Percentiles rank a stretch among this genome's conserved stretches.
phyloP scores from a whole-genome alignment of 2,113 vertebrate species.

The Proteles cristata region DNA sequence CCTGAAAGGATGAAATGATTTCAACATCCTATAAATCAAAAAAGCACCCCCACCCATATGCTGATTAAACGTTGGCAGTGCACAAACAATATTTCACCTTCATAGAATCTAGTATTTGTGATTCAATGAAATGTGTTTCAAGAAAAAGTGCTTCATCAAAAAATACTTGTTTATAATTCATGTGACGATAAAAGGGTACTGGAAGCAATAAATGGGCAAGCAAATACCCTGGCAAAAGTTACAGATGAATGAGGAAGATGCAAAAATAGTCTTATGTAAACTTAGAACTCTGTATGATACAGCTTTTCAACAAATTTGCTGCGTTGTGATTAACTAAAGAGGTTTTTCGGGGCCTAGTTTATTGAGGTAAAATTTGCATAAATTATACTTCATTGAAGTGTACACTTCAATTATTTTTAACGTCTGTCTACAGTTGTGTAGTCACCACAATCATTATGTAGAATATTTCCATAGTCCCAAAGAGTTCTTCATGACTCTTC shows the following conservation, averaged over 20 bases:
- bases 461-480: background rate
- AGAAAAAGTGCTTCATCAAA: background rate
- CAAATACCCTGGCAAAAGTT: background rate
- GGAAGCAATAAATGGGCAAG: background rate
- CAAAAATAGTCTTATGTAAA: background rate
- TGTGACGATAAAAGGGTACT: background rate
- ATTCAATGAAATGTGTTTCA: background rate
- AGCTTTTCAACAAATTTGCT: background rate
- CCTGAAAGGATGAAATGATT: background rate
- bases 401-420: background rate
- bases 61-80: background rate
- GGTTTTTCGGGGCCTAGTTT: background rate
- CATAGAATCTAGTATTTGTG: background rate
- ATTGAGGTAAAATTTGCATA: background rate
- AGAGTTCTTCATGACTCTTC: background rate
- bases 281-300: background rate
- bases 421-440: background rate
- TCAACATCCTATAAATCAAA: background rate
- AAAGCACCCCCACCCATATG: background rate
- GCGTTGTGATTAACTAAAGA: background rate
- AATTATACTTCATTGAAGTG: background rate
- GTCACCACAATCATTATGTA: background rate
- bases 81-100: background rate
- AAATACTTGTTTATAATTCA: constrained; percentile 14
- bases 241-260: background rate